Conservation (phyloP, 2,113 vertebrate genomes). For the Balaeniceps rex region DNA sequence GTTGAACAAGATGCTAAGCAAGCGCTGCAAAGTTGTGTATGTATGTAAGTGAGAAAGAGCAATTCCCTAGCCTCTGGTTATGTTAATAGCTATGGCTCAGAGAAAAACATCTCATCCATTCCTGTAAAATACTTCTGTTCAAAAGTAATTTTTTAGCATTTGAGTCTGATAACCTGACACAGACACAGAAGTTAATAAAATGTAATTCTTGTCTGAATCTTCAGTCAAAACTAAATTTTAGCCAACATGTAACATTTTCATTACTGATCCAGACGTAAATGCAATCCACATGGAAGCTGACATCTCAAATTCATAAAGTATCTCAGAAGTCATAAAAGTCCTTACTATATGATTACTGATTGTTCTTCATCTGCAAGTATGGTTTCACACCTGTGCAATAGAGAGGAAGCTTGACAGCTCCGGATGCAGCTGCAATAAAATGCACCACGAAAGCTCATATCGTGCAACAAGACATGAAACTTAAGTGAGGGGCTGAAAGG, state of each 20-base stretch:
- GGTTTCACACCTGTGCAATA: neutral
- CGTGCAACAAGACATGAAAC: neutral
- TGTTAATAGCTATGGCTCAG: neutral
- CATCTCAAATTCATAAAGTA: neutral
- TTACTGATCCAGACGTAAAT: neutral
- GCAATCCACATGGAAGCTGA: neutral
- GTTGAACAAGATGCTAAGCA: neutral
- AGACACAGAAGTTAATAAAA: neutral
- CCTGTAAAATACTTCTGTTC: neutral
- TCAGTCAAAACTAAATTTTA: neutral
- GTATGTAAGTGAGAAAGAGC: neutral
- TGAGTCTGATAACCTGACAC: neutral
- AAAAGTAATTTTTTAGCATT: neutral
- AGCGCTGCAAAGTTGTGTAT: neutral
- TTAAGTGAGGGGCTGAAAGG: neutral
- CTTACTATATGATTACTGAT: neutral
- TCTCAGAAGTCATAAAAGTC: neutral
- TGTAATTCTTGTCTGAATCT: neutral
- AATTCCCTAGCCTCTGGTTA: neutral
- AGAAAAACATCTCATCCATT: neutral
- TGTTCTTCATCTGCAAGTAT: neutral
- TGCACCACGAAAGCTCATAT: rapidly evolving
- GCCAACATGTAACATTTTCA: neutral
- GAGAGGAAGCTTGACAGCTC: neutral
- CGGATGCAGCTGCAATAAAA: neutral